Percentiles rank a stretch among this genome's conserved stretches.
Conservation (phyloP, 2,113 vertebrate species). For the Muntiacus muntjak region DNA sequence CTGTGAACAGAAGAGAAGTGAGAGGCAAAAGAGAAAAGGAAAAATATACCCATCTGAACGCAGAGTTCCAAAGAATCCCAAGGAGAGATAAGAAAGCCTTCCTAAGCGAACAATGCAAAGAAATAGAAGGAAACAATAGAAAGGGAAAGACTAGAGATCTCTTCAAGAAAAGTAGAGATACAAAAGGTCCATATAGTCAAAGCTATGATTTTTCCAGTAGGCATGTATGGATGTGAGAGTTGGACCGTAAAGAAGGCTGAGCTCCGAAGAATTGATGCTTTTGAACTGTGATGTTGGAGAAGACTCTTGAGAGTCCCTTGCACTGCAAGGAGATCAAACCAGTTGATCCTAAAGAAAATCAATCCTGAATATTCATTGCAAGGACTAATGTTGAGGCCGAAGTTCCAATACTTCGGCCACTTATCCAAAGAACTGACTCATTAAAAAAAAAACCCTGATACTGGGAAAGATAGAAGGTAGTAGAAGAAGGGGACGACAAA, state of each 20-base stretch:
- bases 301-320: background rate
- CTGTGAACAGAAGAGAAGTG: background rate
- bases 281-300: background rate
- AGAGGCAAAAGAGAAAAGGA: background rate
- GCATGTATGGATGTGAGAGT: background rate
- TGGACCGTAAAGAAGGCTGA: background rate
- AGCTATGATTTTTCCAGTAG: background rate
- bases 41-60: background rate
- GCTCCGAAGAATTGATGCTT: rapidly evolving
- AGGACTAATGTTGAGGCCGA: background rate
- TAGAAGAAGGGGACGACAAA: background rate
- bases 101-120: background rate
- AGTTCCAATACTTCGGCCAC: background rate
- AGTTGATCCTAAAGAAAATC: background rate
- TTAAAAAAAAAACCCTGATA: background rate
- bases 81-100: background rate
- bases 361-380: background rate
- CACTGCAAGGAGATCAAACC: background rate
- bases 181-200: background rate
- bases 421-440: background rate
- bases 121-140: background rate
- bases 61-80: background rate
- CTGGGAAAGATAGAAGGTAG: background rate
- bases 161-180: background rate
- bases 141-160: background rate